Percentiles rank a stretch among this genome's conserved stretches.
Conservation (phyloP, 2,113 vertebrate genomes). For the Glaucidium brasilianum region DNA sequence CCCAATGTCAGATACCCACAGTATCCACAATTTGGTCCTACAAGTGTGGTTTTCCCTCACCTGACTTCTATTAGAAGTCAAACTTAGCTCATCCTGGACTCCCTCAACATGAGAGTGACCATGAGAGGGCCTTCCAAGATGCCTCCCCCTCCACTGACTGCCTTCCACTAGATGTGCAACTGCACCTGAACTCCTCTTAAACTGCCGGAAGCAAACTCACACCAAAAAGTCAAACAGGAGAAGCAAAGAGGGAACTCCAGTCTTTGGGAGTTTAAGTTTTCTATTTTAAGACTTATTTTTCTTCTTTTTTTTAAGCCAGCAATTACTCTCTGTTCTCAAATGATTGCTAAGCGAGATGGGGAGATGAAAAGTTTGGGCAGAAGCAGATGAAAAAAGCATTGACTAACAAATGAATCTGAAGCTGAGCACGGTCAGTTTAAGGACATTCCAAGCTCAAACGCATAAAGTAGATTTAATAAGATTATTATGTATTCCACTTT, state of each 20-base stretch:
- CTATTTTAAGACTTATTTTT: background rate
- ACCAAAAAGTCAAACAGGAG: background rate
- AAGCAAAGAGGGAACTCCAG: background rate
- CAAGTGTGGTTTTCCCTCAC: background rate
- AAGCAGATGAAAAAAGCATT: background rate
- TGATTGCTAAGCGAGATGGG: background rate
- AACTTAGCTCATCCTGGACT: background rate
- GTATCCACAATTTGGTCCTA: background rate
- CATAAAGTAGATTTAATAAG: background rate
- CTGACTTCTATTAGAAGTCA: background rate
- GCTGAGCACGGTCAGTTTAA: background rate
- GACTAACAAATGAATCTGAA: background rate
- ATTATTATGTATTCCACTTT: background rate
- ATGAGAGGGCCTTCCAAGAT: background rate
- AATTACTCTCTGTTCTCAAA: background rate
- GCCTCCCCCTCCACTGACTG: background rate
- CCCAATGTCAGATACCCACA: fast-evolving
- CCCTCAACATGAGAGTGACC: background rate
- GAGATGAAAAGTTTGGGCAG: background rate
- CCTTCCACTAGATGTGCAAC: background rate
- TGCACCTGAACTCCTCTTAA: background rate
- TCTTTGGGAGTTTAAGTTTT: background rate
- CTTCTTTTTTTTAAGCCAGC: background rate
- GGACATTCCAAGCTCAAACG: background rate
- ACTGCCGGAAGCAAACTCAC: background rate